Conservation (phyloP, 2,113 vertebrate species). For the Rhinopomastus cyanomelas region DNA sequence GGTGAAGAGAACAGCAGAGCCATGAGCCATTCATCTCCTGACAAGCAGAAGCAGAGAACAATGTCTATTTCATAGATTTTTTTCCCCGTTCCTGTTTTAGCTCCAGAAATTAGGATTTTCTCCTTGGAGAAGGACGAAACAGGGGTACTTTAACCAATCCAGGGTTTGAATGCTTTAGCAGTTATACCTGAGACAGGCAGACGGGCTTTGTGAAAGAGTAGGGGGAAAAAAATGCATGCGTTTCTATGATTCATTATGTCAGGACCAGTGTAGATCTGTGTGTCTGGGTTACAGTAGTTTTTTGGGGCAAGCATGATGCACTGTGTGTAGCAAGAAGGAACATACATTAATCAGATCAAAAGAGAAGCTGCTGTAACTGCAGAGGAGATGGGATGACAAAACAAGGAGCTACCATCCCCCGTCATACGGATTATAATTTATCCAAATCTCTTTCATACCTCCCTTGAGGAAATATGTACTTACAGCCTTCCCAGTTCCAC, state of each 20-base stretch:
- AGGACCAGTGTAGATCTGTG: background rate
- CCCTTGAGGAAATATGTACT: background rate
- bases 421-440: background rate
- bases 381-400: background rate
- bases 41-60: background rate
- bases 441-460: background rate
- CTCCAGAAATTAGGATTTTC: background rate
- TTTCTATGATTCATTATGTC: background rate
- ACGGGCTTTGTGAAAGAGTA: background rate
- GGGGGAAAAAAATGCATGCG: background rate
- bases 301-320: background rate
- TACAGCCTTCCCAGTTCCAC: background rate
- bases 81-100: background rate
- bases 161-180: background rate
- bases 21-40: rapidly evolving
- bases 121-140: background rate
- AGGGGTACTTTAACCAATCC: background rate
- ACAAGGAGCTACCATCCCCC: background rate
- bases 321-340: background rate
- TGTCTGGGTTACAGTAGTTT: background rate
- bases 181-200: background rate
- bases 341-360: background rate
- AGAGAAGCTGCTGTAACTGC: background rate
- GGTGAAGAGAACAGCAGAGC: background rate
- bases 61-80: background rate